phyloP scores from a whole-genome alignment of 2,113 vertebrate species.

The Typhlomys cinereus region DNA sequence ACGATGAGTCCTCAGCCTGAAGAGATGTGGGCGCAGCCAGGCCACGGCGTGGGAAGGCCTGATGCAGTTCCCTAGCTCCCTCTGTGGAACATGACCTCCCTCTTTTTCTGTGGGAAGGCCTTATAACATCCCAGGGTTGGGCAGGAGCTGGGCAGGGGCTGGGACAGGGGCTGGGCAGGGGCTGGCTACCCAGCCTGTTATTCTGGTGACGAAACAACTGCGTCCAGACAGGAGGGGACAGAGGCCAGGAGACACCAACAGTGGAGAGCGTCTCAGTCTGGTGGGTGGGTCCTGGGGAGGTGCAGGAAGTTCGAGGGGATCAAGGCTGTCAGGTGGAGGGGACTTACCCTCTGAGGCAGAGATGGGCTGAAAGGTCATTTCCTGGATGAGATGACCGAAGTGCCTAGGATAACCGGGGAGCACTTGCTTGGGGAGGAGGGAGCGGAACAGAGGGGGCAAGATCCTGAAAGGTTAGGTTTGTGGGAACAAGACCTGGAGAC shows the following conservation, averaged over 20 bases:
- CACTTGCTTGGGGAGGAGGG: too few relatives aligned
- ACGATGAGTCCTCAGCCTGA: background rate
- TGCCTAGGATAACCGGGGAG: background rate
- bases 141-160: background rate
- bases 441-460: background rate
- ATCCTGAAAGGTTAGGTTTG: background rate
- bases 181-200: background rate
- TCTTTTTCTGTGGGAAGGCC: background rate
- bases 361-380: background rate
- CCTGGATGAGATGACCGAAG: background rate
- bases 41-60: background rate
- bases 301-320: constrained; percentile 31
- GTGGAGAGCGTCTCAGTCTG: background rate
- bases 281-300: background rate
- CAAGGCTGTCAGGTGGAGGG: constrained; percentile 2
- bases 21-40: background rate
- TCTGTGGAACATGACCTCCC: background rate
- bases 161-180: background rate
- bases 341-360: constrained; percentile 20
- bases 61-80: background rate
- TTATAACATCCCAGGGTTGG: constrained; percentile 9
- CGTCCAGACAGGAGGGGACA: background rate
- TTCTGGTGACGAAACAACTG: background rate
- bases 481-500: background rate
- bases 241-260: background rate